A percentile compares a stretch with the other conserved stretches of the same genome.
phyloP scores from a whole-genome alignment of 1,140 invertebrate species.

The Orchestia grillus region DNA sequence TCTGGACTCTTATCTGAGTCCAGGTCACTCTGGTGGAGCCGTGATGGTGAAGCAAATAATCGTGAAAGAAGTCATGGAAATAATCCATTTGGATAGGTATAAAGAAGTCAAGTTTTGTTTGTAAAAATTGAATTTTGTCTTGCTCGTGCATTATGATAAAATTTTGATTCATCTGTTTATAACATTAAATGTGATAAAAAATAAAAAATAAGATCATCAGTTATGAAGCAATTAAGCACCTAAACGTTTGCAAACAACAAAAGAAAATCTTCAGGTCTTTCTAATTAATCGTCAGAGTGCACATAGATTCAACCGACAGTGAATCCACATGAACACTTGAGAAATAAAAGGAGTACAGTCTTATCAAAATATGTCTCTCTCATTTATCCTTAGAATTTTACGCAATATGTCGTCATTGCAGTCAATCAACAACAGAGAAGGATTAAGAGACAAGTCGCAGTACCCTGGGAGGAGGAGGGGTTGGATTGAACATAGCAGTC shows the following conservation, averaged over 20 bases:
- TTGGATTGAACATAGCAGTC: background rate
- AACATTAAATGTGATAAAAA: background rate
- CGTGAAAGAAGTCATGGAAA: too few relatives aligned
- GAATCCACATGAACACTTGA: background rate
- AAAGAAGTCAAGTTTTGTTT: too few relatives aligned
- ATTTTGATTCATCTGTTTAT: background rate
- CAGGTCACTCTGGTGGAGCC: background rate
- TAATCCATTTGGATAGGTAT: too few relatives aligned
- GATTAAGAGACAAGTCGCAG: background rate
- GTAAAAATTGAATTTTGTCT: too few relatives aligned
- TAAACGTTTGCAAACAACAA: too few relatives aligned
- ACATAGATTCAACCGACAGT: background rate
- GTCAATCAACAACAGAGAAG: background rate
- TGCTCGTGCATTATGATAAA: too few relatives aligned
- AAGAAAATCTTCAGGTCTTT: background rate
- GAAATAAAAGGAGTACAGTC: background rate
- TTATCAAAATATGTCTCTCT: background rate
- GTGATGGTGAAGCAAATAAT: background rate
- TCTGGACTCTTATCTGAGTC: background rate
- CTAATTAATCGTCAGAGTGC: background rate
- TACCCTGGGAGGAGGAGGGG: slow-evolving; percentile 24
- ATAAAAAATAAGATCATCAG: background rate
- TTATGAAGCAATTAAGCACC: too few relatives aligned
- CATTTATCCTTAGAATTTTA: too few relatives aligned
- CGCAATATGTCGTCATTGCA: background rate